Conservation (phyloP, 2,888 invertebrate species). For the Agriopis marginaria region DNA sequence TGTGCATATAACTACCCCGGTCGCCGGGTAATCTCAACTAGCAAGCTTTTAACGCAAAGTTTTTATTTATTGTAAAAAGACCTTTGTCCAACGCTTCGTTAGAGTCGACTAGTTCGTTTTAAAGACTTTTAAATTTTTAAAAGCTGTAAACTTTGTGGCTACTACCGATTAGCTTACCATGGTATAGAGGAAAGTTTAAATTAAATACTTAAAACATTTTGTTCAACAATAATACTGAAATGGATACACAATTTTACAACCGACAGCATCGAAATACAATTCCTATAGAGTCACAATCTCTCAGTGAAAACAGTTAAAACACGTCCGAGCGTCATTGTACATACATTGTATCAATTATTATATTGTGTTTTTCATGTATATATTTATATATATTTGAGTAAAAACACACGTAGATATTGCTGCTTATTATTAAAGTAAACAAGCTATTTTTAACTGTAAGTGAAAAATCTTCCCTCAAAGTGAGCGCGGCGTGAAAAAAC, state of each 20-base stretch:
- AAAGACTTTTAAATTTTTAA: constrained; percentile 26
- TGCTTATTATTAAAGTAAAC: too few relatives aligned
- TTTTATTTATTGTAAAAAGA: constrained; percentile 34
- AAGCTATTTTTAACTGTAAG: background rate
- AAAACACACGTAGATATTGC: too few relatives aligned
- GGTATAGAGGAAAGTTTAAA: constrained; percentile 20
- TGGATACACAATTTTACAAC: background rate
- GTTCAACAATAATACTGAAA: background rate
- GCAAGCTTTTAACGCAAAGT: constrained; percentile 20
- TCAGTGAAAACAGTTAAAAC: too few relatives aligned
- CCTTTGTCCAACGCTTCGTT: constrained; percentile 33
- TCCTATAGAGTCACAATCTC: too few relatives aligned
- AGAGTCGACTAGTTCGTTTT: constrained; percentile 16
- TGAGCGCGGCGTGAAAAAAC: constrained; percentile 41
- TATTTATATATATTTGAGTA: too few relatives aligned
- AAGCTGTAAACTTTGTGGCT: constrained; percentile 20
- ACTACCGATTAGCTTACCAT: constrained; percentile 25
- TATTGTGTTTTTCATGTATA: too few relatives aligned
- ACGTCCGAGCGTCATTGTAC: too few relatives aligned
- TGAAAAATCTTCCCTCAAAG: constrained; percentile 3
- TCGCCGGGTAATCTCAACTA: constrained; percentile 20
- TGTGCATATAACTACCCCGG: constrained; percentile 1
- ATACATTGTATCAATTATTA: too few relatives aligned
- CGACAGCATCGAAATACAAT: too few relatives aligned
- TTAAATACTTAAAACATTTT: constrained; percentile 9